A percentile compares a stretch with the other conserved stretches of the same genome.
Evolutionary conservation across 1,140 invertebrate species (phyloP).

Genomic region (Drosophila parabipectinata): DNA sequence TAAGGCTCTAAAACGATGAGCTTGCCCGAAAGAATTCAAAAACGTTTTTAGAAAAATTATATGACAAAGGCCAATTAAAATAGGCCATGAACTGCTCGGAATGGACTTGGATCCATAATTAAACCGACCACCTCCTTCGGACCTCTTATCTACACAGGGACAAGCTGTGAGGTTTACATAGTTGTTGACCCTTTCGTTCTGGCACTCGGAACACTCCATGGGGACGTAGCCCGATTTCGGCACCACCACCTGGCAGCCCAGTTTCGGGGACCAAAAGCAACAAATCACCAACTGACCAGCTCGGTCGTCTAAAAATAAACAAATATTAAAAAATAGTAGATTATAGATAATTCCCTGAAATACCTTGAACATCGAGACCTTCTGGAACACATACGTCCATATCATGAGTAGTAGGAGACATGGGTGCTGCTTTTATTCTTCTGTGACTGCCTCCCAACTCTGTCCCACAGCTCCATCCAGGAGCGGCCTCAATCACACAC

Average conservation of each 20-base stretch:
- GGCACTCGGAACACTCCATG: neutral
- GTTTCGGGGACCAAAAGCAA: neutral
- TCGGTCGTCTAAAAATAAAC: neutral
- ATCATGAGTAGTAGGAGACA: neutral
- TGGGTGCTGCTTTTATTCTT: neutral
- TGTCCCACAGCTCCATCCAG: neutral
- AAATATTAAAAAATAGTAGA: neutral
- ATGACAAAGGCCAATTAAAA: neutral
- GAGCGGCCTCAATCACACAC: neutral
- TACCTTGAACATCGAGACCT: neutral
- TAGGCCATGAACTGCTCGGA: neutral
- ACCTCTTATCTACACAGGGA: neutral
- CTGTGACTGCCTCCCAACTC: neutral
- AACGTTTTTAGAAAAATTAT: neutral
- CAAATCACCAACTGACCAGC: neutral
- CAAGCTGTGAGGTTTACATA: neutral
- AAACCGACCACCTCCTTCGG: neutral
- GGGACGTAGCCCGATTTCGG: neutral
- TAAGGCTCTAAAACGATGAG: neutral
- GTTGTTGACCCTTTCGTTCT: neutral
- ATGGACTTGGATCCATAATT: neutral
- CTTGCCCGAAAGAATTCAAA: neutral
- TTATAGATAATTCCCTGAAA: neutral
- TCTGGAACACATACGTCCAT: neutral
- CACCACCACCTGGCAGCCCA: neutral